Percentiles rank a stretch among this genome's conserved stretches.
phyloP scores from a whole-genome alignment of 2,888 invertebrate genomes.

The Alviniconcha strummeri region DNA sequence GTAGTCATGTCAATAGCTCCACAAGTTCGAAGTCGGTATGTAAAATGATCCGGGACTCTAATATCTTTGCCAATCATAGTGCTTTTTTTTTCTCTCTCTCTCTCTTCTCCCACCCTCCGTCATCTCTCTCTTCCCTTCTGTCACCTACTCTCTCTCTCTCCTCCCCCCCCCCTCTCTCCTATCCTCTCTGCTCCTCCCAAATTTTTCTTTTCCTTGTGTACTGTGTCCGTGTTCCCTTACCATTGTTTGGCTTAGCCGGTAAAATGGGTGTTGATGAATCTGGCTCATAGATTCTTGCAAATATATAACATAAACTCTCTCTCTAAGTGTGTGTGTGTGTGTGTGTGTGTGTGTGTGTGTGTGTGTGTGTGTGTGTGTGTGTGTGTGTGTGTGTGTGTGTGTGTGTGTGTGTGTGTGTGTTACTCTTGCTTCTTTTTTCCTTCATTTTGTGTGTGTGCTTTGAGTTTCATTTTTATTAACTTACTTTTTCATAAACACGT shows the following conservation, averaged over 20 bases:
- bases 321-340: not conserved
- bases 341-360: conserved; percentile 4
- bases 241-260: too few species aligned
- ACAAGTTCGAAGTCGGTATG: too few species aligned
- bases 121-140: not conserved
- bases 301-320: not conserved
- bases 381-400: conserved; percentile 2
- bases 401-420: not conserved
- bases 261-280: too few species aligned
- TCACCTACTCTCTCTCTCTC: too few species aligned
- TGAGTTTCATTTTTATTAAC: not conserved
- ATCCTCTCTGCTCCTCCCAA: too few species aligned
- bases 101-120: not conserved
- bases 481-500: not conserved
- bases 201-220: too few species aligned
- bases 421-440: not conserved
- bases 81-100: not conserved
- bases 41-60: too few species aligned
- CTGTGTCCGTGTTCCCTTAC: too few species aligned
- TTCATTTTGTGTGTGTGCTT: not conserved
- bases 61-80: not conserved
- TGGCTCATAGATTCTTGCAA: too few species aligned
- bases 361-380: not conserved
- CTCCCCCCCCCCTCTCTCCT: too few species aligned
- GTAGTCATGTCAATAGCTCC: too few species aligned